Conservation (phyloP, 2,888 invertebrate genomes). For the Hybos culiciformis region DNA sequence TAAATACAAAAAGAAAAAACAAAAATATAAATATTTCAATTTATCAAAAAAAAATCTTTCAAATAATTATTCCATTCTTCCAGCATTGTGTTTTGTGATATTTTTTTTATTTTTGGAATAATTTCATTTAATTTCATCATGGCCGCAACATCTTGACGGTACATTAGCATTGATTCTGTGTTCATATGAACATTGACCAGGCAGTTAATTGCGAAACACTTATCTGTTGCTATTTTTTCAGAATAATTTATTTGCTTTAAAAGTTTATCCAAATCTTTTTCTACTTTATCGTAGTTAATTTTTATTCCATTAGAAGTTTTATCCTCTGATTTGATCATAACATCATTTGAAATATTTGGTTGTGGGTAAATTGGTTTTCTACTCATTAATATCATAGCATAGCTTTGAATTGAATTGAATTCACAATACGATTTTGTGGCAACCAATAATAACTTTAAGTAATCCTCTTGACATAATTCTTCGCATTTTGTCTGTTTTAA, state of each 20-base stretch:
- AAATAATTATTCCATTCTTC: conserved; percentile 13
- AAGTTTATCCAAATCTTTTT: conserved; percentile 15
- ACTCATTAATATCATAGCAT: conserved; percentile 7
- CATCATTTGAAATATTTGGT: conserved; percentile 12
- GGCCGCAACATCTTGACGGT: conserved; percentile 22
- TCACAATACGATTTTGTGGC: conserved; percentile 25
- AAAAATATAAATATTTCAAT: background rate
- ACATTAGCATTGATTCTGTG: conserved; percentile 16
- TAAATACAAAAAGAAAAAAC: no score
- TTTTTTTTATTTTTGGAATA: conserved; percentile 14
- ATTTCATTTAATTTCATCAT: conserved; percentile 17
- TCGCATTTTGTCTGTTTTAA: conserved; percentile 12
- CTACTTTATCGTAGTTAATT: conserved; percentile 17
- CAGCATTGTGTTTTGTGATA: no score
- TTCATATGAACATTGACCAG: conserved; percentile 21
- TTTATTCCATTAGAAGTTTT: conserved; percentile 15
- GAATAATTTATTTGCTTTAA: conserved; percentile 16
- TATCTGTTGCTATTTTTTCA: conserved; percentile 12
- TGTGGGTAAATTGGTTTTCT: conserved; percentile 16
- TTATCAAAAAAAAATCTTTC: background rate
- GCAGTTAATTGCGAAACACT: no score
- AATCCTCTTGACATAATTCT: conserved; percentile 21
- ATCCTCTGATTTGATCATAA: conserved; percentile 10
- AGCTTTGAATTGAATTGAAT: conserved; percentile 21
- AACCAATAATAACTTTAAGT: conserved; percentile 22